These are phyloP conservation scores for Myopa tessellatipennis DNA, from an alignment of 2,888 invertebrate genomes.

Conservation along the genomic window DNA sequence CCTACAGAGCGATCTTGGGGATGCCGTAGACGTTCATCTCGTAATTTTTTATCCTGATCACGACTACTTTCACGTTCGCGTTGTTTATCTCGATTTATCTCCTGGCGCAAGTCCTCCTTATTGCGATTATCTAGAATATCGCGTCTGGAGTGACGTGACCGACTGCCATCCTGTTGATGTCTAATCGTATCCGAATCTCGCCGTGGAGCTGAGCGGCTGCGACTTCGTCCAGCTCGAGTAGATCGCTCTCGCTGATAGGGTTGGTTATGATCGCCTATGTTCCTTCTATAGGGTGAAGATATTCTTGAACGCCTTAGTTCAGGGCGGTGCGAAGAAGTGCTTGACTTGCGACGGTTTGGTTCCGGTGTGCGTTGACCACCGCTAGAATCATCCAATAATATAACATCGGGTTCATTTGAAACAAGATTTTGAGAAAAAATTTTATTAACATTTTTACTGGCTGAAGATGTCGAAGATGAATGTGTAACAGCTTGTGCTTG, in stretches of 20 bases:
- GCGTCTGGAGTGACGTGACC: slow-evolving; percentile 67
- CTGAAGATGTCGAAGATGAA: slow-evolving; percentile 53
- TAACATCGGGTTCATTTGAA: slow-evolving; percentile 71
- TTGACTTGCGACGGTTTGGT: slow-evolving; percentile 55
- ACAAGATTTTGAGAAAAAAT: slow-evolving; percentile 64
- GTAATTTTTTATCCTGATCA: slow-evolving; percentile 62
- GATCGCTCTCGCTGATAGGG: slow-evolving; percentile 44
- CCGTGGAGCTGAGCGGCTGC: slow-evolving; percentile 50
- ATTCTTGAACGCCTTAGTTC: slow-evolving; percentile 42
- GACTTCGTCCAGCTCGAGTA: slow-evolving; percentile 42
- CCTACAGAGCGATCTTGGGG: slow-evolving; percentile 48
- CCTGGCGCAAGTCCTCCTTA: slow-evolving; percentile 68
- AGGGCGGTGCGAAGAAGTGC: slow-evolving; percentile 39
- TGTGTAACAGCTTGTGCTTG: slow-evolving; percentile 24
- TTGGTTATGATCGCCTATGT: slow-evolving; percentile 42
- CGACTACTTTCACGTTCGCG: slow-evolving; percentile 68
- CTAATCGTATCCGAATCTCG: slow-evolving; percentile 40
- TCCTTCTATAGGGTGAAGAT: slow-evolving; percentile 38
- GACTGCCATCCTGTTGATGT: slow-evolving; percentile 46
- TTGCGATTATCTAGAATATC: slow-evolving; percentile 65
- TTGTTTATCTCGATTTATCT: slow-evolving; percentile 69
- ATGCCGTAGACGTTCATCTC: slow-evolving; percentile 58
- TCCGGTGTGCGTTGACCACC: slow-evolving; percentile 71
- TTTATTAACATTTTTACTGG: slow-evolving; percentile 67
- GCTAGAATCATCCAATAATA: slow-evolving; percentile 76